phyloP scores from a whole-genome alignment of 92 coral and sea anemone species.

The Desmophyllum pertusum region DNA sequence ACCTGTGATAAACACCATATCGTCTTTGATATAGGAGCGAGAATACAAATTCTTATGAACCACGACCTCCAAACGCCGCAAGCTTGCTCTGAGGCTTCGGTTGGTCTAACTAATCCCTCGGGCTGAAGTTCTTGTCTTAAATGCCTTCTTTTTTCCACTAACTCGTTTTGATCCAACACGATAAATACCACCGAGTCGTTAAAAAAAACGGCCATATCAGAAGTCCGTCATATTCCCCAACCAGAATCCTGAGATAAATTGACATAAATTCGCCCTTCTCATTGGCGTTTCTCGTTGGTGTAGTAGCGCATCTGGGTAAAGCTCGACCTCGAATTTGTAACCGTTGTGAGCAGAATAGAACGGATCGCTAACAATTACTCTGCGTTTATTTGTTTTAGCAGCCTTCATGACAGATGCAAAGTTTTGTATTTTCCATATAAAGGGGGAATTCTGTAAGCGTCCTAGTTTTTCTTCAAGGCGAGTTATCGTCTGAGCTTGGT shows the following conservation, averaged over 20 bases:
- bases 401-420: conserved; percentile 24
- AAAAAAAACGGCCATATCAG: conserved; percentile 70
- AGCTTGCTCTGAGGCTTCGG: conserved; percentile 32
- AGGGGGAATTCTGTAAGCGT: conserved; percentile 41
- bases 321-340: conserved; percentile 29
- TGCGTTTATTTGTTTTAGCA: conserved; percentile 19
- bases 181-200: conserved; percentile 48
- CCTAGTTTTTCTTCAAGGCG: conserved; percentile 26
- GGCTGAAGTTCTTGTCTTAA: conserved; percentile 32
- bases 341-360: conserved; percentile 36
- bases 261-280: conserved; percentile 30
- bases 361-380: conserved; percentile 29
- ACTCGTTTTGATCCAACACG: conserved; percentile 51
- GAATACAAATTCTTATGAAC: conserved; percentile 49
- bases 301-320: conserved; percentile 42
- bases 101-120: conserved; percentile 21
- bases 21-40: conserved; percentile 57
- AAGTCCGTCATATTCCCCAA: conserved; percentile 62
- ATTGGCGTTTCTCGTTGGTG: not conserved
- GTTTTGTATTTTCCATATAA: conserved; percentile 49
- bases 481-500: conserved; percentile 30
- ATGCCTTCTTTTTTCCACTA: conserved; percentile 47
- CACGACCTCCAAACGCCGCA: conserved; percentile 49
- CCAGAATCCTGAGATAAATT: conserved; percentile 41
- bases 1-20: conserved; percentile 54